phyloP scores from a whole-genome alignment of 2,113 vertebrate species.

The Oryzias javanicus region DNA sequence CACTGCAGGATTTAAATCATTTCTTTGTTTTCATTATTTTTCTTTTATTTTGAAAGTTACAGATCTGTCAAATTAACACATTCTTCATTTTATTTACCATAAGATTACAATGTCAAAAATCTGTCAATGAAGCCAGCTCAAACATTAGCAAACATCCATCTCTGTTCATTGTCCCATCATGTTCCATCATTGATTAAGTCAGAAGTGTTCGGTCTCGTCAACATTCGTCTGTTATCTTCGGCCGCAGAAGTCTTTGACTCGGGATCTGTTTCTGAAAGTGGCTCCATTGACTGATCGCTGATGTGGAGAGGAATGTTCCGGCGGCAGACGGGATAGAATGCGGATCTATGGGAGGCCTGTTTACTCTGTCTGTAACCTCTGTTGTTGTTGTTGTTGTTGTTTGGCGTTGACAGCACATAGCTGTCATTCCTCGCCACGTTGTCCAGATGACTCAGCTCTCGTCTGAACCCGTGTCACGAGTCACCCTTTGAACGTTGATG shows the following conservation, averaged over 20 bases:
- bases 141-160: too few species aligned
- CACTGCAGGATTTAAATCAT: too few species aligned
- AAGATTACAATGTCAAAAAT: too few species aligned
- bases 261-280: slow-evolving; percentile 2
- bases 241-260: not conserved
- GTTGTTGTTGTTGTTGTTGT: slow-evolving; percentile 10
- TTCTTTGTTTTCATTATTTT: too few species aligned
- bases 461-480: not conserved
- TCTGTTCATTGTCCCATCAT: not conserved
- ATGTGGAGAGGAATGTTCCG: slow-evolving; percentile 19
- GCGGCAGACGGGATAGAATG: slow-evolving; percentile 13
- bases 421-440: slow-evolving; percentile 13
- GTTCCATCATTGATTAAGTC: not conserved
- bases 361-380: slow-evolving; percentile 21
- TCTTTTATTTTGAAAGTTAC: too few species aligned
- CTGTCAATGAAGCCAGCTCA: too few species aligned
- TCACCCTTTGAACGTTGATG: too few species aligned
- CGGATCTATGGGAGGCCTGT: slow-evolving; percentile 24
- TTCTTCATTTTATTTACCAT: too few species aligned
- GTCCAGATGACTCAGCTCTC: slow-evolving; percentile 8
- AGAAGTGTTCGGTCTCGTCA: not conserved
- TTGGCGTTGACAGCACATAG: not conserved
- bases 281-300: slow-evolving; percentile 11
- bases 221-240: slow-evolving; percentile 2
- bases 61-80: too few species aligned